Evolutionary conservation across 2,888 invertebrate species (phyloP).

Genomic region (Acleris holmiana): DNA sequence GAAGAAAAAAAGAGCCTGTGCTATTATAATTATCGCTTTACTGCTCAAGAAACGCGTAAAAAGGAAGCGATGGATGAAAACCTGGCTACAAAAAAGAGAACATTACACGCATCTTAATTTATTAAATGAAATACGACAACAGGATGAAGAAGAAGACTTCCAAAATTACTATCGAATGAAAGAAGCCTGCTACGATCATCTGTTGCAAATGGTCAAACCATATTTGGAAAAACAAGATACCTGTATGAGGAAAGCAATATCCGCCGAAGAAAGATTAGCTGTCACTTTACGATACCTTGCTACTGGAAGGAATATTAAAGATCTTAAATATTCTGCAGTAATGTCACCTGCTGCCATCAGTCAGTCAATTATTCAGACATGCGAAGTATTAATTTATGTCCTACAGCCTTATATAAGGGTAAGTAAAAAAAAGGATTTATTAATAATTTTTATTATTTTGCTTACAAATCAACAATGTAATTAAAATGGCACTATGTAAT

Average conservation of each 20-base stretch:
- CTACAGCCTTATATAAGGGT: constrained; percentile 38
- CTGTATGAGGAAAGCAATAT: constrained; percentile 22
- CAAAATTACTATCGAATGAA: constrained; percentile 37
- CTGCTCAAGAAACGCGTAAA: constrained; percentile 39
- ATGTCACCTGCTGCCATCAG: constrained; percentile 28
- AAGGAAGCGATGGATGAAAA: constrained; percentile 33
- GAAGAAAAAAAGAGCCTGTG: constrained; percentile 38
- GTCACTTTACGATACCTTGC: constrained; percentile 20
- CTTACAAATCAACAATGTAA: constrained; percentile 29
- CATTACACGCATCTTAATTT: constrained; percentile 33
- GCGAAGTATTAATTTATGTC: constrained; percentile 36
- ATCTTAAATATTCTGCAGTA: constrained; percentile 35
- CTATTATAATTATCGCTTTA: constrained; percentile 37
- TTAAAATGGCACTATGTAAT: constrained; percentile 31
- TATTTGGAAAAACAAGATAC: constrained; percentile 35
- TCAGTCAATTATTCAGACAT: constrained; percentile 37
- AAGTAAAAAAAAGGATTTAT: constrained; percentile 32
- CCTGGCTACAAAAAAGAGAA: constrained; percentile 16
- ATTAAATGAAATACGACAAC: constrained; percentile 26
- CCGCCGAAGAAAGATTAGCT: constrained; percentile 34
- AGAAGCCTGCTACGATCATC: constrained; percentile 36
- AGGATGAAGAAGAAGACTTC: constrained; percentile 26
- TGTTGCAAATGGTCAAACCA: constrained; percentile 36
- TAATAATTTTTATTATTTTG: constrained; percentile 33
- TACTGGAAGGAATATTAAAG: constrained; percentile 36